A percentile compares a stretch with the other conserved stretches of the same genome.
These are phyloP conservation scores for Temnothorax ravouxi DNA, from an alignment of 2,888 invertebrate genomes.

Conservation along the genomic window DNA sequence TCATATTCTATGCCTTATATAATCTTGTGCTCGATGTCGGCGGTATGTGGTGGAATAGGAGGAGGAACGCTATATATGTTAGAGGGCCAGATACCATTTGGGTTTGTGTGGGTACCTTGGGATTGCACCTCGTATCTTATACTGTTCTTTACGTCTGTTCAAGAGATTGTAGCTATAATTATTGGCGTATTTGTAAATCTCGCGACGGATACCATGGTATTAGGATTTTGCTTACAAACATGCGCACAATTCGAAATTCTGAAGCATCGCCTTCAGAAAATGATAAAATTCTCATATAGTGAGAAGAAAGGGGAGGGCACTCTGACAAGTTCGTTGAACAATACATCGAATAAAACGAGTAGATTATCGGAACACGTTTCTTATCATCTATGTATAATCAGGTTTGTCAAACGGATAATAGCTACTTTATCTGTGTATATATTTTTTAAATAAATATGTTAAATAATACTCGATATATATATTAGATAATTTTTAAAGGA, in stretches of 20 bases:
- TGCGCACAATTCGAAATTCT: constrained; percentile 76
- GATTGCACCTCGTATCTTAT: background rate
- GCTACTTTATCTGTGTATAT: background rate
- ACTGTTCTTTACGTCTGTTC: background rate
- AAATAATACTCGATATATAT: background rate
- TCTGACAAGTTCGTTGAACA: background rate
- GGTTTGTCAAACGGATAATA: constrained; percentile 6
- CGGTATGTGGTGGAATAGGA: too few relatives aligned
- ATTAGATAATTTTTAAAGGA: too few relatives aligned
- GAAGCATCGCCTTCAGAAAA: constrained; percentile 58
- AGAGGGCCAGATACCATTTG: too few relatives aligned
- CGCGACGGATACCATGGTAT: constrained; percentile 72
- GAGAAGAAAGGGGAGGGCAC: background rate
- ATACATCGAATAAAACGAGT: background rate
- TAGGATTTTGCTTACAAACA: constrained; percentile 64
- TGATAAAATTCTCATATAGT: background rate
- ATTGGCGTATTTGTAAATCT: constrained; percentile 53
- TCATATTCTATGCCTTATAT: too few relatives aligned
- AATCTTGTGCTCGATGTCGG: too few relatives aligned
- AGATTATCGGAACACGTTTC: constrained; percentile 1
- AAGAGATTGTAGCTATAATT: background rate
- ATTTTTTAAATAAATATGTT: background rate
- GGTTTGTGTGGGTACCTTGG: too few relatives aligned
- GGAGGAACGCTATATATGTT: too few relatives aligned
- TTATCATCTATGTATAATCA: constrained; percentile 17